phyloP scores from a whole-genome alignment of 2,113 vertebrate species.

The Lathamus discolor region DNA sequence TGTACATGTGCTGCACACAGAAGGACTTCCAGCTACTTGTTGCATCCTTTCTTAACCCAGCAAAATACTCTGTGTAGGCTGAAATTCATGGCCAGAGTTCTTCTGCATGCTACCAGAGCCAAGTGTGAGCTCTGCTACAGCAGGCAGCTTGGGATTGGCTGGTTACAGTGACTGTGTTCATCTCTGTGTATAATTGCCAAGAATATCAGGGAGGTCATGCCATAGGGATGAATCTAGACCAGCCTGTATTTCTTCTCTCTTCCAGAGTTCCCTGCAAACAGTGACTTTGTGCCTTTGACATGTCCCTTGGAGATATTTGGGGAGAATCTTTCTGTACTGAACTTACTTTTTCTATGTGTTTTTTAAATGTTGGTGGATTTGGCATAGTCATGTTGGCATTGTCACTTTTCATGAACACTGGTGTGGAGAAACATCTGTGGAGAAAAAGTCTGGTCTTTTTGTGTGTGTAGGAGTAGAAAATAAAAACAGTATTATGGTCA shows the following conservation, averaged over 20 bases:
- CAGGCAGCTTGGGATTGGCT: background rate
- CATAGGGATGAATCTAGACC: background rate
- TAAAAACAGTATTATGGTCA: background rate
- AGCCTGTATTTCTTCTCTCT: background rate
- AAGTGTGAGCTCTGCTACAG: background rate
- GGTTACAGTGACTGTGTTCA: background rate
- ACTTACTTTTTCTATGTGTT: background rate
- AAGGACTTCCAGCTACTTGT: background rate
- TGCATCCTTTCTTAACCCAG: background rate
- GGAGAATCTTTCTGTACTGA: background rate
- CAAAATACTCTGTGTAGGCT: background rate
- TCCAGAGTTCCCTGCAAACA: background rate
- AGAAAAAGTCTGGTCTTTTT: background rate
- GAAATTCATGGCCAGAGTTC: background rate
- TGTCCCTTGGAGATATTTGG: fast-evolving
- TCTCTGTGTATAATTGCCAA: background rate
- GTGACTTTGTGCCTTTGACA: background rate
- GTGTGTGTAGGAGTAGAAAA: background rate
- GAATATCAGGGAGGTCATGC: background rate
- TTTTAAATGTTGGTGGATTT: background rate
- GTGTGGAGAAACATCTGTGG: background rate
- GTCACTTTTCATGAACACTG: background rate
- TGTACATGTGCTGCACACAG: background rate
- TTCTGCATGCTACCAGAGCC: fast-evolving
- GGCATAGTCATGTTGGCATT: background rate